Evolutionary conservation across 2,888 invertebrate species (phyloP), one percentile per base, ranked within the genome.

Genomic region (Yponomeuta evonymella): DNA sequence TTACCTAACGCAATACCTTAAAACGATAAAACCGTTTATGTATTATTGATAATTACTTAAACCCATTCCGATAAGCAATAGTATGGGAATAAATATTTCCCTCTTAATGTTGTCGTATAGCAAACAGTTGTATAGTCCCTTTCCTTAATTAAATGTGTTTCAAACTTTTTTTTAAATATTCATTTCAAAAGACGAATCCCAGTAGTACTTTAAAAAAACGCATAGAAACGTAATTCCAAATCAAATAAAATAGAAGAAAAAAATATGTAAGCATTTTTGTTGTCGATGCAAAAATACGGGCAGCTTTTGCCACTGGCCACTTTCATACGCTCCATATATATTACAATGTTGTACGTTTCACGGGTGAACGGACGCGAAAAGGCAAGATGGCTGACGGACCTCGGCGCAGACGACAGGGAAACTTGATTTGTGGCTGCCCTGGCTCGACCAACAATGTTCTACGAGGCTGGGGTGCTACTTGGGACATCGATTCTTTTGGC

Each of bases 351-450:
- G 72, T 70, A 72, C 72, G 70, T 63, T 76, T 77, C 77, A 77
- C 75, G 79, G 79, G 79, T 79, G 81, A 83, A 78, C 78, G 80
- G 76, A 79, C 79, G 75, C 75, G 78, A 79, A 79, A 81, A 83
- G 80, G 78, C 79, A 84, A 87, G 82, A 86, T 83, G 84, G 83
- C 83, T 73, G 80, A 75, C 74, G 67, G 74, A 58, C 51, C 51
- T 15, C 51, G 15, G 51, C 51, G 51, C 75, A 74, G 75, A 77
- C 75, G 81, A 79, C 79, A 75, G 76, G 75, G 80, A 70, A 83
- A 84, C 79, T 85, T 85, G 85, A 86, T 87, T 87, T 88, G 85
- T 84, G 83, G 83, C 79, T 78, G 75, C 74, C 23, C 79, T 75
- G 75, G 70, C 66, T 48, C 71, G 70, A 71, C 70, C 69, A 64